A percentile compares a stretch with the other conserved stretches of the same genome.
Evolutionary conservation across 1,140 invertebrate genomes (phyloP).

Genomic region (Eriocheir sinensis): DNA sequence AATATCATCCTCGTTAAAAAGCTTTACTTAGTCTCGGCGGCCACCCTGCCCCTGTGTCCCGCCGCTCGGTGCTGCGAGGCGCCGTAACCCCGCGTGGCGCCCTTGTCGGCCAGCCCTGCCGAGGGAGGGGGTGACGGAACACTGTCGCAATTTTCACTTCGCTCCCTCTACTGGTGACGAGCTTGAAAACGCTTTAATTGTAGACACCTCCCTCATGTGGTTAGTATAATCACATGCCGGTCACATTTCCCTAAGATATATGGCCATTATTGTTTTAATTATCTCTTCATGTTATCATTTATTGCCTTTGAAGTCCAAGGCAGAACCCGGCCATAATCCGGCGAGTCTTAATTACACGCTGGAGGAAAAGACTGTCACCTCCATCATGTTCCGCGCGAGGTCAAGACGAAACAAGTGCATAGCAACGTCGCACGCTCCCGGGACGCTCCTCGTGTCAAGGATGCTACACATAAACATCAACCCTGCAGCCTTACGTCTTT

Average conservation of each 20-base stretch:
- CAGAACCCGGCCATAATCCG: background rate
- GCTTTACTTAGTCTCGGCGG: constrained; percentile 7
- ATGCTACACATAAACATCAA: too few species aligned
- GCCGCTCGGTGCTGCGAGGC: background rate
- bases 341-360: background rate
- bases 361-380: constrained; percentile 9
- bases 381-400: background rate
- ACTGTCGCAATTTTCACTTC: background rate
- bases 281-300: background rate
- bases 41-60: background rate
- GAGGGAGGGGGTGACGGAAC: background rate
- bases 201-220: background rate
- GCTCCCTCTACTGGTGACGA: background rate
- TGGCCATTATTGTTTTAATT: constrained; percentile 26
- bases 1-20: constrained; percentile 6
- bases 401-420: background rate
- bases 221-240: background rate
- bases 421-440: background rate
- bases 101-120: background rate
- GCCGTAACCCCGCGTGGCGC: background rate
- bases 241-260: background rate
- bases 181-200: constrained; percentile 11
- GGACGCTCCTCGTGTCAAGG: background rate
- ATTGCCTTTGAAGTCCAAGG: background rate
- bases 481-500: too few species aligned